Conservation (phyloP, 2,113 vertebrate species). For the Theristicus caerulescens region DNA sequence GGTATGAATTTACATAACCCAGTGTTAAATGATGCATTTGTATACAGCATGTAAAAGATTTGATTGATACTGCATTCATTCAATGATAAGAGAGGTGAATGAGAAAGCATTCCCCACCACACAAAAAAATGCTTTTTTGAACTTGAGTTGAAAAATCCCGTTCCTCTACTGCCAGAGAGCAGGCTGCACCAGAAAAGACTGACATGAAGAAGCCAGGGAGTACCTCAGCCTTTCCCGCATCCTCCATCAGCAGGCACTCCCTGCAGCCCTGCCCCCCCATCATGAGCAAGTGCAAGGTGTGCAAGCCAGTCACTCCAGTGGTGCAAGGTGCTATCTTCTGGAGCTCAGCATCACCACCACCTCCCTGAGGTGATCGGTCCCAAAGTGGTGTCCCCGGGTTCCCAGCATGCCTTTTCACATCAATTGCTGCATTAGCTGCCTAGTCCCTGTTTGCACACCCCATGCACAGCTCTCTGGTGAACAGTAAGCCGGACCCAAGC, state of each 20-base stretch:
- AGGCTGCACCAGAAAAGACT: not conserved
- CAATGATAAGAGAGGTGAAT: not conserved
- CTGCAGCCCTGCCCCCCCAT: not conserved
- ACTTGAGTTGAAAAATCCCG: not conserved
- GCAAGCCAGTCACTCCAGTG: not conserved
- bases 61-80: not conserved
- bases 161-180: not conserved
- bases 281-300: not conserved
- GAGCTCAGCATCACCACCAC: not conserved
- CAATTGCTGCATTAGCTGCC: not conserved
- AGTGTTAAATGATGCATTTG: not conserved
- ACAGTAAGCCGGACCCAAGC: not conserved
- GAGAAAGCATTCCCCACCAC: not conserved
- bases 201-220: not conserved
- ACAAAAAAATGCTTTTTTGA: not conserved
- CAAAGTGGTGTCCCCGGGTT: too few species aligned
- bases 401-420: not conserved
- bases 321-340: not conserved
- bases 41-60: not conserved
- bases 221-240: not conserved
- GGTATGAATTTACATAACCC: not conserved
- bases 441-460: not conserved
- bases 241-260: not conserved
- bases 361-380: rapidly evolving
- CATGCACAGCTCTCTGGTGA: not conserved